Evolutionary conservation across 2,888 invertebrate genomes (phyloP), one percentile per base, ranked within the genome.

Genomic region (Corythucha ciliata): DNA sequence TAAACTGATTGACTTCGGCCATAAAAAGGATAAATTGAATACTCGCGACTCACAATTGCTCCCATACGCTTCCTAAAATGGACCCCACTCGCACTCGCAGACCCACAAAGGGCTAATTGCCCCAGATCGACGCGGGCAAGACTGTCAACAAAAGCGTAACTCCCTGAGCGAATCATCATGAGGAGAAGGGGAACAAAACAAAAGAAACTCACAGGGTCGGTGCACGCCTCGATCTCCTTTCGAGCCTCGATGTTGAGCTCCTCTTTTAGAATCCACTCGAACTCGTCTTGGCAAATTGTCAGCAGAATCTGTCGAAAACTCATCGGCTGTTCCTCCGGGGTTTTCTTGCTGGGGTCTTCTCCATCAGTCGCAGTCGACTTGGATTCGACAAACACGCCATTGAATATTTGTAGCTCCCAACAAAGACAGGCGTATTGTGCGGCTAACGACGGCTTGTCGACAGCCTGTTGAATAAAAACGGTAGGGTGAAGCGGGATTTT

Each of bases 371-470:
- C 22, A 7, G 12, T 8, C 29, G 20, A 5, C 29, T 48, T 75
- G 74, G n/a, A n/a, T n/a, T n/a, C n/a, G n/a, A n/a, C n/a, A n/a
- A n/a, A n/a, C n/a, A n/a, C n/a, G n/a, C n/a, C n/a, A n/a, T n/a
- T n/a, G n/a, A n/a, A n/a, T n/a, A 36, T 42, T 32, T 50, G 50
- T 37, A 89, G 71, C 64, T 83, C 79, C 63, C 79, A 76, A 64
- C 88, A 88, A 77, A 96, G 81, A 37, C 79, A 75, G 2, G 94
- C 93, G 72, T 94, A 96, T 0, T 88, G 87, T 48, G 83, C 83
- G 12, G 91, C 88, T 68, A 93, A 96, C 62, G 81, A 88, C 1
- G 94, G 94, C 68, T 96, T 94, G 69, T 92, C 90, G 49, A 94
- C 84, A 20, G 94, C 84, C 74, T 76, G 63, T 14, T 67, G 66